A percentile compares a stretch with the other conserved stretches of the same genome.
Evolutionary conservation across 2,797 vertebrate species (phyloP).

Genomic region (Ptychadena robeensis): DNA sequence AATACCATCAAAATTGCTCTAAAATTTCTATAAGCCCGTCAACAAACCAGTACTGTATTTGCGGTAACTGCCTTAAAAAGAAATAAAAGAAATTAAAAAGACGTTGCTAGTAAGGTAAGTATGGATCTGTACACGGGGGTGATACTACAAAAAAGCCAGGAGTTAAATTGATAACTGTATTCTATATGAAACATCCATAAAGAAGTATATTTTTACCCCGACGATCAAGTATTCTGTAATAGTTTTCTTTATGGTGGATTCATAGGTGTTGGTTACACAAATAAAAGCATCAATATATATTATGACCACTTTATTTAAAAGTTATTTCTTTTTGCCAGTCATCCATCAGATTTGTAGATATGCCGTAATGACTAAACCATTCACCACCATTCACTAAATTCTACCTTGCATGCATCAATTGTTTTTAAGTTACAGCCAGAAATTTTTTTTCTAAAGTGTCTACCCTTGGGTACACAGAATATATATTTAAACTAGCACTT

Average conservation of each 20-base stretch:
- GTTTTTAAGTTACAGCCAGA: slow-evolving; percentile 45
- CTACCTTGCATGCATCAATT: slow-evolving; percentile 49
- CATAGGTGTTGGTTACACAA: not conserved
- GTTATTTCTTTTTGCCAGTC: slow-evolving; percentile 21
- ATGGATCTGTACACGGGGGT: too few species aligned
- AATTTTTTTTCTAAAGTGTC: slow-evolving; percentile 17
- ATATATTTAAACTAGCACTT: slow-evolving; percentile 52
- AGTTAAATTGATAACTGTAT: too few species aligned
- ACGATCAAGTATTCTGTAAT: not conserved
- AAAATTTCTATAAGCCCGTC: too few species aligned
- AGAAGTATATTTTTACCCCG: too few species aligned
- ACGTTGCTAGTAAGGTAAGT: too few species aligned
- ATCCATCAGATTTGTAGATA: slow-evolving; percentile 27
- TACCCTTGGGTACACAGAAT: slow-evolving; percentile 45
- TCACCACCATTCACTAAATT: slow-evolving; percentile 47
- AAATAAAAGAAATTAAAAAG: too few species aligned
- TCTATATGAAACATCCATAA: too few species aligned
- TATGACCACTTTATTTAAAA: slow-evolving; percentile 6
- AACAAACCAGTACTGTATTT: too few species aligned
- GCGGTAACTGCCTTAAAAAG: too few species aligned
- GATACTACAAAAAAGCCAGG: too few species aligned
- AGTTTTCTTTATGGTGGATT: not conserved
- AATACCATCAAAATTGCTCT: too few species aligned
- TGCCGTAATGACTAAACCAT: slow-evolving; percentile 41
- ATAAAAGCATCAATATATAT: slow-evolving; percentile 10